Percentiles rank a stretch among this genome's conserved stretches.
phyloP scores from a whole-genome alignment of 2,113 vertebrate species.

The Chelonoidis abingdonii region DNA sequence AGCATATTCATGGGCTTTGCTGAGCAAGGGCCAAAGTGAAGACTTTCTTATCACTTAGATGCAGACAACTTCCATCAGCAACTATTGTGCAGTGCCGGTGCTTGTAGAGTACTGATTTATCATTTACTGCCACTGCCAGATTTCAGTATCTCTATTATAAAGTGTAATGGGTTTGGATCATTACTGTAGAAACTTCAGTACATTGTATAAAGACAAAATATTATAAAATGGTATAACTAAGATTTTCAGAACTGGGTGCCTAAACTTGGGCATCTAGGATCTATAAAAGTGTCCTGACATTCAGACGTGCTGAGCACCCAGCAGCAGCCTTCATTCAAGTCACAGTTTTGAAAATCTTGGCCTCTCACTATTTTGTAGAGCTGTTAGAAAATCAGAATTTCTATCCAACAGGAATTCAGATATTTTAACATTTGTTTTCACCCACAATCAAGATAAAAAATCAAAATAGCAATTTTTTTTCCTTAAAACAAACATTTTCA shows the following conservation, averaged over 20 bases:
- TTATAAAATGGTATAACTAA: not conserved
- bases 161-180: not conserved
- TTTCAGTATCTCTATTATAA: too few species aligned
- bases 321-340: not conserved
- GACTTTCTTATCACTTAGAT: not conserved
- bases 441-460: not conserved
- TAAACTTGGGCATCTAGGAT: not conserved
- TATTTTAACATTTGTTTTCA: constrained; percentile 3
- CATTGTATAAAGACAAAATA: not conserved
- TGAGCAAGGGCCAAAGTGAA: not conserved
- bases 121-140: not conserved
- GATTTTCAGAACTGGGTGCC: not conserved
- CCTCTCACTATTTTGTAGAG: not conserved
- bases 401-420: not conserved
- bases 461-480: not conserved
- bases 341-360: not conserved
- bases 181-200: not conserved
- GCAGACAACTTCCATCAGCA: not conserved
- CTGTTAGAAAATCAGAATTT: not conserved
- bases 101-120: not conserved
- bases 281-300: not conserved
- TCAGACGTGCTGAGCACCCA: not conserved
- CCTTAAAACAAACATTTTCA: not conserved
- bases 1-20: not conserved
- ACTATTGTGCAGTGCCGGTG: not conserved